Conservation (phyloP, 2,797 vertebrate species). For the Gouania willdenowi region DNA sequence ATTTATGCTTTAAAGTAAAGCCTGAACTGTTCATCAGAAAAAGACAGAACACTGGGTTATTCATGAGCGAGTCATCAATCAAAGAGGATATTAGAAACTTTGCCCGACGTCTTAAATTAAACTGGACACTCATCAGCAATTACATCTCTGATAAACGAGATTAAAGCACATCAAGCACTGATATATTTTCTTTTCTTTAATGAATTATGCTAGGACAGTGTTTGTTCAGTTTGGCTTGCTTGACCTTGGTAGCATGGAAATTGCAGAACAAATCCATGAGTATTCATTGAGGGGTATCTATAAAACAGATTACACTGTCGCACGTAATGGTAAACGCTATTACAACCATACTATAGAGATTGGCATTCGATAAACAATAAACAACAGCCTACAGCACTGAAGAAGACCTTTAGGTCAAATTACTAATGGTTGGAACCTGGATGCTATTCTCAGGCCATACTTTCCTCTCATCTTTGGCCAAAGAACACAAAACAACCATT, state of each 20-base stretch:
- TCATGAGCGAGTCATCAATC: slow-evolving; percentile 31
- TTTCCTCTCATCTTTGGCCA: slow-evolving; percentile 37
- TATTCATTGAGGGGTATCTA: slow-evolving; percentile 43
- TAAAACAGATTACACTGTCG: slow-evolving; percentile 29
- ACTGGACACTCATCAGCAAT: slow-evolving; percentile 55
- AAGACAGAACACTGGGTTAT: background rate
- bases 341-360: slow-evolving; percentile 41
- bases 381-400: slow-evolving; percentile 27
- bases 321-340: slow-evolving; percentile 44
- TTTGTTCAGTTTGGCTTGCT: slow-evolving; percentile 63
- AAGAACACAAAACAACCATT: slow-evolving; percentile 49
- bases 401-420: slow-evolving; percentile 26
- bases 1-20: no score
- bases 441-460: slow-evolving; percentile 56
- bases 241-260: slow-evolving; percentile 51
- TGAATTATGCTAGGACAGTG: slow-evolving; percentile 61
- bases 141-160: slow-evolving; percentile 59
- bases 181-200: slow-evolving; percentile 47
- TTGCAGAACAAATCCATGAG: slow-evolving; percentile 35
- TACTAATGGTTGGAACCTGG: slow-evolving; percentile 45
- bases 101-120: slow-evolving; percentile 56
- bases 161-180: slow-evolving; percentile 50
- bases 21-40: no score
- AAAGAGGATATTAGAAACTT: slow-evolving; percentile 44
- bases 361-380: slow-evolving; percentile 54